phyloP scores from a whole-genome alignment of 2,113 vertebrate species.

The Chionomys nivalis region DNA sequence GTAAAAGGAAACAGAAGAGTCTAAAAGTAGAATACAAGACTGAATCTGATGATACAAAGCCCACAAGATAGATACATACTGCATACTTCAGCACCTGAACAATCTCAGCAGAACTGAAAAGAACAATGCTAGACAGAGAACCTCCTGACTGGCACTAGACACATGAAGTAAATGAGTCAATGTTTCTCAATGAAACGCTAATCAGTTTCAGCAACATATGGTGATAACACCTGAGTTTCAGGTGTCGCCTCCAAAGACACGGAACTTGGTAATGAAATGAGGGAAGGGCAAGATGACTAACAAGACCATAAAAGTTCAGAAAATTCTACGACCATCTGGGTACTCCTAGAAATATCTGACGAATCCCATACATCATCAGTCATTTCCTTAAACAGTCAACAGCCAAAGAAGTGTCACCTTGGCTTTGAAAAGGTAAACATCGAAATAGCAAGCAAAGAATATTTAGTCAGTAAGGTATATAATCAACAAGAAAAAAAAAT shows the following conservation, averaged over 20 bases:
- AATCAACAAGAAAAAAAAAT: conserved; percentile 16
- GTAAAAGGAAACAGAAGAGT: background rate
- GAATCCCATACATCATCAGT: background rate
- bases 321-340: conserved; percentile 9
- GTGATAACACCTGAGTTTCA: conserved; percentile 50
- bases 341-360: conserved; percentile 31
- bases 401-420: background rate
- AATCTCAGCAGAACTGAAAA: conserved; percentile 15
- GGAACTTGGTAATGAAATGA: conserved; percentile 57
- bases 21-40: conserved; percentile 8
- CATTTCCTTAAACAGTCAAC: conserved; percentile 27
- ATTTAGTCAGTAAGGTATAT: background rate
- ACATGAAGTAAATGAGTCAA: conserved; percentile 47
- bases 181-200: conserved; percentile 54
- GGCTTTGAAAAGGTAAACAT: background rate
- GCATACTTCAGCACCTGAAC: background rate
- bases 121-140: conserved; percentile 29
- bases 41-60: conserved; percentile 23
- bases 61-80: background rate
- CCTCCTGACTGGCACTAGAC: background rate
- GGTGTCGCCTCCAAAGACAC: conserved; percentile 50
- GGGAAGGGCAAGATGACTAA: conserved; percentile 14
- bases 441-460: background rate
- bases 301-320: conserved; percentile 54
- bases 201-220: conserved; percentile 54